Percentiles rank a stretch among this genome's conserved stretches.
These are phyloP conservation scores for Drosophila pseudotakahashii DNA, from an alignment of 2,888 invertebrate species.

Conservation along the genomic window DNA sequence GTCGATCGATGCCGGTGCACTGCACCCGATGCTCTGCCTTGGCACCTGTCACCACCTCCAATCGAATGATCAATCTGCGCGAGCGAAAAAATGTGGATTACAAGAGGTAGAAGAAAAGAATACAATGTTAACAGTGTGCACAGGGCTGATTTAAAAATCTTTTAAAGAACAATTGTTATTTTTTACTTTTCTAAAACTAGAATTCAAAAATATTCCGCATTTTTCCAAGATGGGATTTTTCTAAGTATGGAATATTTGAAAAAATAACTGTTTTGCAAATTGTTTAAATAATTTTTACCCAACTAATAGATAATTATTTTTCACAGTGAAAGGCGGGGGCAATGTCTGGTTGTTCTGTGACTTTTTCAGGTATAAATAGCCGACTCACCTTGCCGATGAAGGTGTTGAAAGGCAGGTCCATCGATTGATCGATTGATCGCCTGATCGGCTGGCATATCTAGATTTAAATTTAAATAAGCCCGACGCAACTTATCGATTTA, in stretches of 20 bases:
- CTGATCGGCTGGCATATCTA: constrained; percentile 57
- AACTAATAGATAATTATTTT: too few species aligned
- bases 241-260: too few species aligned
- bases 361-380: constrained; percentile 47
- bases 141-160: too few species aligned
- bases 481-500: constrained; percentile 60
- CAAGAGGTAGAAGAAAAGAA: neutral
- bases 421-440: constrained; percentile 22
- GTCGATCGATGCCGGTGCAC: constrained; percentile 16
- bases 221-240: too few species aligned
- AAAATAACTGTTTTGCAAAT: too few species aligned
- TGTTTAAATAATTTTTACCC: too few species aligned
- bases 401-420: constrained; percentile 67
- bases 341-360: constrained; percentile 11
- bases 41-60: constrained; percentile 47
- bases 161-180: too few species aligned
- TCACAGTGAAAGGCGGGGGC: constrained; percentile 1
- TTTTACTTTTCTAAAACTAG: too few species aligned
- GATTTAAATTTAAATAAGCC: constrained; percentile 61
- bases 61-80: constrained; percentile 11
- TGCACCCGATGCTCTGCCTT: constrained; percentile 25
- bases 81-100: neutral
- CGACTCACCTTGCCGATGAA: constrained; percentile 53
- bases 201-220: too few species aligned
- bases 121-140: neutral